A percentile compares a stretch with the other conserved stretches of the same genome.
Evolutionary conservation across 2,888 invertebrate genomes (phyloP).

Genomic region (Brachyopa scutellaris): DNA sequence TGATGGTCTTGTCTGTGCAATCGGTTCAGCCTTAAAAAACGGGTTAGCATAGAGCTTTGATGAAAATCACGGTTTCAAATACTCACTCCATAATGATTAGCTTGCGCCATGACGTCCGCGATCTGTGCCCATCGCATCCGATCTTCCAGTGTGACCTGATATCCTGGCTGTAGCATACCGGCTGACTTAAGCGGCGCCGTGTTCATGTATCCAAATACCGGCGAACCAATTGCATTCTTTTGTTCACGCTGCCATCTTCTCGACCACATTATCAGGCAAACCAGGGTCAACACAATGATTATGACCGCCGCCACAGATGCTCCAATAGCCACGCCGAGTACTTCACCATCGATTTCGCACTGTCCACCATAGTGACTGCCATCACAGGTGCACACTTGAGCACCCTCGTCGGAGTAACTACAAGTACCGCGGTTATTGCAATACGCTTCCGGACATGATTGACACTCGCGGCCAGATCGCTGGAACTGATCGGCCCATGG

Average conservation of each 20-base stretch:
- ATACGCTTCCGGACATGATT: constrained; percentile 88
- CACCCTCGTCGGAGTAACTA: constrained; percentile 86
- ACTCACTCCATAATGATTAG: constrained; percentile 92
- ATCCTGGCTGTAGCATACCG: constrained; percentile 88
- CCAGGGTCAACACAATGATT: constrained; percentile 92
- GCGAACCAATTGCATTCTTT: constrained; percentile 90
- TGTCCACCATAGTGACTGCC: constrained; percentile 92
- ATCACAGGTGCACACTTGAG: constrained; percentile 85
- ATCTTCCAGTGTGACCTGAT: constrained; percentile 89
- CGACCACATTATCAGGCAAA: constrained; percentile 95
- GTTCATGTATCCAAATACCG: constrained; percentile 94
- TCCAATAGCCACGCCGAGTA: constrained; percentile 94
- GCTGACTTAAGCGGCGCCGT: constrained; percentile 88
- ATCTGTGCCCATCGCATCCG: constrained; percentile 94
- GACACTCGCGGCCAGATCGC: constrained; percentile 89
- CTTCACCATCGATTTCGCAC: constrained; percentile 96
- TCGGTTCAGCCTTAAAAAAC: constrained; percentile 86
- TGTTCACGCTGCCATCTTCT: constrained; percentile 95
- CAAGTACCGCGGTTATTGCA: constrained; percentile 95
- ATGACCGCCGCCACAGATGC: constrained; percentile 94
- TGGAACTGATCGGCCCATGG: constrained; percentile 86
- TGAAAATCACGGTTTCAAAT: neutral
- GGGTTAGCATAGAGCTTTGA: too few relatives aligned
- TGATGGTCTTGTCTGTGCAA: constrained; percentile 88
- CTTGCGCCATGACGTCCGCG: constrained; percentile 93